These are phyloP conservation scores for Sminthurides aquaticus DNA, from an alignment of 2,888 invertebrate species.

Conservation along the genomic window DNA sequence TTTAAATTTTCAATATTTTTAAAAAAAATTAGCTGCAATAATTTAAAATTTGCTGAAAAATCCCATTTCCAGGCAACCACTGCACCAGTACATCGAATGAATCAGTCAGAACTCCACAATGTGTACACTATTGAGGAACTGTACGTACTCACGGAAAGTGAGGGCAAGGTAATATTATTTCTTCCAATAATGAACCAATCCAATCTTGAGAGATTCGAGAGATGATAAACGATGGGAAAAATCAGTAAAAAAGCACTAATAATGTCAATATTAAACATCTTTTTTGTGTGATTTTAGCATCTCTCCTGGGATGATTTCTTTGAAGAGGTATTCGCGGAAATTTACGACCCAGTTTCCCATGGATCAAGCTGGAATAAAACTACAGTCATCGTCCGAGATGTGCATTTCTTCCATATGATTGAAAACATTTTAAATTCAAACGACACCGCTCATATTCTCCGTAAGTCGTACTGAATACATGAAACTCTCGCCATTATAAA, in stretches of 20 bases:
- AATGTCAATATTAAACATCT: neutral
- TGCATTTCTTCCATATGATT: conserved; percentile 62
- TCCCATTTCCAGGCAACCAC: conserved; percentile 46
- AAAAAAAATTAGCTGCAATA: neutral
- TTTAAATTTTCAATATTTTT: neutral
- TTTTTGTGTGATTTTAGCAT: too few species aligned
- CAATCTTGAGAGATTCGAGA: too few species aligned
- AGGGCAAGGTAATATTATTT: conserved; percentile 17
- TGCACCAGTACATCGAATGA: conserved; percentile 56
- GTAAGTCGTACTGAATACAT: conserved; percentile 46
- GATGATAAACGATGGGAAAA: too few species aligned
- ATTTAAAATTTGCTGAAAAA: neutral
- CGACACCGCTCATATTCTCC: conserved; percentile 51
- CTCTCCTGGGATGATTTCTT: conserved; percentile 65
- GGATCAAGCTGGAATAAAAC: conserved; percentile 50
- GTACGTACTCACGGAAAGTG: conserved; percentile 34
- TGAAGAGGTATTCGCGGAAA: conserved; percentile 58
- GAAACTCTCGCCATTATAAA: too few species aligned
- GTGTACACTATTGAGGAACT: conserved; percentile 57
- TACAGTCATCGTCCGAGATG: conserved; percentile 66
- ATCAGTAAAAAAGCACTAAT: neutral
- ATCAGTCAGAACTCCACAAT: conserved; percentile 58
- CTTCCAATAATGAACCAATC: too few species aligned
- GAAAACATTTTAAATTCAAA: conserved; percentile 57
- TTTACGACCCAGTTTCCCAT: conserved; percentile 50